Evolutionary conservation across 1,140 invertebrate genomes (phyloP).

Genomic region (Drosophila ercepeae): DNA sequence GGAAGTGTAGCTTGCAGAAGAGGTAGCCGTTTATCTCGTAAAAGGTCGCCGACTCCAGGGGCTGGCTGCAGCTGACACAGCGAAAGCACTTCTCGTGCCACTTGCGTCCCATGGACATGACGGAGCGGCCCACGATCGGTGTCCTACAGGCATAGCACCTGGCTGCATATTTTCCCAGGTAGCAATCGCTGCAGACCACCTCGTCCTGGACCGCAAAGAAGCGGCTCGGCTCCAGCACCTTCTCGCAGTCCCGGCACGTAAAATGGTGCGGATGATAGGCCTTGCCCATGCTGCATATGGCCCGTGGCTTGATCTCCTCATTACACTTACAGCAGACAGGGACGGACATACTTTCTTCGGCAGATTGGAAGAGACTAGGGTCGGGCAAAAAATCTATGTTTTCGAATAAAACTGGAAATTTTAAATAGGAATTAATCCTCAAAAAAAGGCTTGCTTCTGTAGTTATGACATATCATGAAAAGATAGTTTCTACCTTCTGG

Average conservation of each 20-base stretch:
- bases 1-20: conserved; percentile 47
- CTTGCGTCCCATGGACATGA: conserved; percentile 30
- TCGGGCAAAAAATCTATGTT: not conserved
- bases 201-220: conserved; percentile 27
- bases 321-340: conserved; percentile 49
- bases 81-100: conserved; percentile 53
- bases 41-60: conserved; percentile 23
- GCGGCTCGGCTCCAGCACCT: conserved; percentile 1
- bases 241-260: conserved; percentile 28
- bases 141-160: conserved; percentile 28
- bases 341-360: conserved; percentile 6
- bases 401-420: not conserved
- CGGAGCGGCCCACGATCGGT: conserved; percentile 21
- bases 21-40: conserved; percentile 51
- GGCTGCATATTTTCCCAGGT: conserved; percentile 15
- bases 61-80: conserved; percentile 36
- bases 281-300: conserved; percentile 28
- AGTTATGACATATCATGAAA: not conserved
- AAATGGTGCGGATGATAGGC: conserved; percentile 49
- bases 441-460: not conserved
- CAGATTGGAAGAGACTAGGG: not conserved
- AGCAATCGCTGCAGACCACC: conserved; percentile 36
- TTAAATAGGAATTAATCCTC: not conserved
- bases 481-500: not conserved
- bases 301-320: conserved; percentile 1